Conservation (phyloP, 2,113 vertebrate genomes). For the Chloebia gouldiae region DNA sequence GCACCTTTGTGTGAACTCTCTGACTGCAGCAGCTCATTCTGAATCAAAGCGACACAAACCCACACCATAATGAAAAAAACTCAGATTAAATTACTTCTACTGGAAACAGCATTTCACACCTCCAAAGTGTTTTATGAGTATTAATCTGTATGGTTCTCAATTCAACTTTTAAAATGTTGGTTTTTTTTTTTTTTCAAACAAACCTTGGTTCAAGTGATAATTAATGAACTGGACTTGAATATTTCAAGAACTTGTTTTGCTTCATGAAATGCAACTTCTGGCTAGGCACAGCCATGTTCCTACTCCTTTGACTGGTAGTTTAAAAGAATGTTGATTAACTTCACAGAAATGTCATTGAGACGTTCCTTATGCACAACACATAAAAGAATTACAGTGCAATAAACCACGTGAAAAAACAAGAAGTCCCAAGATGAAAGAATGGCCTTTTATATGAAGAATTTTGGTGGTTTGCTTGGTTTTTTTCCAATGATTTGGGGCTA, state of each 20-base stretch:
- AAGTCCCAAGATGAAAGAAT: neutral
- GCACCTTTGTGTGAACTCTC: neutral
- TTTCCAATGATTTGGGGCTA: neutral
- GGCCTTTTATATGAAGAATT: neutral
- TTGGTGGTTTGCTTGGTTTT: neutral
- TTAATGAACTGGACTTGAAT: neutral
- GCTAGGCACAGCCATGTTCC: neutral
- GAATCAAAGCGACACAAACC: neutral
- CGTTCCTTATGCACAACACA: neutral
- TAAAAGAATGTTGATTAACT: neutral
- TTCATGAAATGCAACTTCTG: neutral
- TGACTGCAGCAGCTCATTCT: fast-evolving
- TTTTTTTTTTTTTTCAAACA: neutral
- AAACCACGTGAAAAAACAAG: neutral
- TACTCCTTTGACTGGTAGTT: neutral
- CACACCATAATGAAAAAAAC: fast-evolving
- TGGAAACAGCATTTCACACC: neutral
- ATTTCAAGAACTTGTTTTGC: neutral
- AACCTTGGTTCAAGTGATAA: neutral
- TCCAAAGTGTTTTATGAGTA: neutral
- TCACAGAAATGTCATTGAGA: neutral
- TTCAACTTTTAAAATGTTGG: neutral
- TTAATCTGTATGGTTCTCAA: neutral
- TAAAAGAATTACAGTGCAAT: neutral
- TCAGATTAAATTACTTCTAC: neutral